Percentiles rank a stretch among this genome's conserved stretches.
Conservation (phyloP, 2,888 invertebrate species). For the Agrochola lychnidis region DNA sequence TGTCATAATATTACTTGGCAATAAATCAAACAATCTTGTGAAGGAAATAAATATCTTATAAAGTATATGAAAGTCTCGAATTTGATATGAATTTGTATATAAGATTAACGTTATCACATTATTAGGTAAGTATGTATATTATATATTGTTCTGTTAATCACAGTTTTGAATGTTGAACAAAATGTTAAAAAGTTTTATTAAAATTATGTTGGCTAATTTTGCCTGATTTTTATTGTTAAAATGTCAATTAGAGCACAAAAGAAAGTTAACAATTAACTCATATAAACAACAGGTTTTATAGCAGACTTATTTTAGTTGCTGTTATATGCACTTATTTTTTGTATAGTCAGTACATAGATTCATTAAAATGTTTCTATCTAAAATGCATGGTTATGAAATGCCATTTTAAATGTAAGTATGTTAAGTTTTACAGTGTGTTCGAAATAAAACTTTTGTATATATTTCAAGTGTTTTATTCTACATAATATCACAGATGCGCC, state of each 20-base stretch:
- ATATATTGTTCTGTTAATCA: slow-evolving; percentile 54
- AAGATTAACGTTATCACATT: slow-evolving; percentile 58
- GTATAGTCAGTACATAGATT: slow-evolving; percentile 2
- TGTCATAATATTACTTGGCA: slow-evolving; percentile 9
- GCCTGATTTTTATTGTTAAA: slow-evolving; percentile 6
- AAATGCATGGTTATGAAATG: slow-evolving; percentile 53
- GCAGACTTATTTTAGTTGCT: neutral
- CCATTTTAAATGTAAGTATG: slow-evolving; percentile 62
- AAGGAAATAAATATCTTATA: slow-evolving; percentile 12
- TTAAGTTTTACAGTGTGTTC: slow-evolving; percentile 72
- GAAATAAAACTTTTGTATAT: slow-evolving; percentile 74
- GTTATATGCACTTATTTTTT: neutral
- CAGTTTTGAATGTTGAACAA: slow-evolving; percentile 54
- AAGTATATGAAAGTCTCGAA: slow-evolving; percentile 40
- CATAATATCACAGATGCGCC: slow-evolving; percentile 69
- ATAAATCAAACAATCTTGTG: neutral
- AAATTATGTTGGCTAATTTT: slow-evolving; percentile 23
- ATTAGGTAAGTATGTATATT: slow-evolving; percentile 60
- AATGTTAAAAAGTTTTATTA: slow-evolving; percentile 31
- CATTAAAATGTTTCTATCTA: slow-evolving; percentile 20
- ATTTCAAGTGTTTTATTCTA: slow-evolving; percentile 50
- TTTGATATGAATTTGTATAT: slow-evolving; percentile 58
- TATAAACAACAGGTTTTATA: neutral
- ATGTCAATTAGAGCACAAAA: neutral
- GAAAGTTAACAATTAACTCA: neutral